Base-by-base conservation (phyloP, 2,888 invertebrate genomes). In the Aphrophora alni region DNA sequence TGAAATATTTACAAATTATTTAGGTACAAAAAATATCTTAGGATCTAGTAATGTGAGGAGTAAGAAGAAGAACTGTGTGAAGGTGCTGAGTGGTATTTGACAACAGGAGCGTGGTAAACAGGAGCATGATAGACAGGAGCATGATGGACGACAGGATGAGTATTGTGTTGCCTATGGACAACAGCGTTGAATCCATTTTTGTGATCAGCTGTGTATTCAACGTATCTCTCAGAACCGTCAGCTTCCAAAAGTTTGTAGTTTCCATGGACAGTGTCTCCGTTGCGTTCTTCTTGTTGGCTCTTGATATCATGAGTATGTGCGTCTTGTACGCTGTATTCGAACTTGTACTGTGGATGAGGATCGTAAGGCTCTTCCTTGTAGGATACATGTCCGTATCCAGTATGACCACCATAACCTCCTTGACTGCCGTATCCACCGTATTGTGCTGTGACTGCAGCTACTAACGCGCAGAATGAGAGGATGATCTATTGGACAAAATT, bases 261-360 rank as follows among this genome's bases (percentile, higher is more conserved):
- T 5, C 89, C 89, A 81, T 88, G 88, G 68, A 89, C 88, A 82
- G 87, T 86, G 81, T 93, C 87, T 93, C 94, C 83, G 73, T 85
- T 75, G 88, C 82, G 75, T 14, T 79, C 83, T 2, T 88, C 88
- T 82, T 89, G 88, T 80, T 88, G 88, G 87, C 94, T 93, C 87
- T 91, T 91, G 26, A 94, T 93, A 69, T 94, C 94, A 73, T 93
- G 93, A 0, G 94, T 93, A 87, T 93, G 92, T n/a, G 92, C 92
- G 87, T 94, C 83, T 17, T 82, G 78, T 17, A 82, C 82, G 80
- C 79, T 69, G 82, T 77, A 77, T 33, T 77, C 77, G 77, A 77
- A 77, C 77, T 77, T 69, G 77, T 75, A 75, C 70, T 77, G 59
- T 68, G 77, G 77, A 69, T 69, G 69, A 71, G 77, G 77, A 38